Evolutionary conservation across 1,140 invertebrate species (phyloP).

Genomic region (Leptinotarsa defecta): DNA sequence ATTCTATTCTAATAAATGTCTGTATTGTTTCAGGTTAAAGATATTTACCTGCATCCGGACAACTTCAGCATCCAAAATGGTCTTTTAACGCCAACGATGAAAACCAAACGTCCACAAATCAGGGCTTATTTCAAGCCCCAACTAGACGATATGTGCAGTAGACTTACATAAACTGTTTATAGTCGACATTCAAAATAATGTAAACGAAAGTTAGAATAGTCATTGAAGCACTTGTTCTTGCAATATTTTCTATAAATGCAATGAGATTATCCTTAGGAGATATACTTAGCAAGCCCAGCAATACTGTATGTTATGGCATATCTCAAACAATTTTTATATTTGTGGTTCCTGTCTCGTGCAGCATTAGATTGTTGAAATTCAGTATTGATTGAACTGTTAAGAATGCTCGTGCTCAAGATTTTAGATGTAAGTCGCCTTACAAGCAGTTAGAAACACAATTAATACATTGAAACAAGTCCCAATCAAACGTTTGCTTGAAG

Average conservation of each 20-base stretch:
- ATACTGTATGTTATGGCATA: not conserved
- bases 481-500: too few species aligned
- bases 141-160: slow-evolving; percentile 86
- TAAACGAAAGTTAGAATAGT: not conserved
- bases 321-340: slow-evolving; percentile 1
- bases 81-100: slow-evolving; percentile 94
- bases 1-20: too few species aligned
- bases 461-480: too few species aligned
- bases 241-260: slow-evolving; percentile 18
- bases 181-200: not conserved
- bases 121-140: slow-evolving; percentile 89
- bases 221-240: slow-evolving; percentile 32
- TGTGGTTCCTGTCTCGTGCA: not conserved
- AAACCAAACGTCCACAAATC: slow-evolving; percentile 89
- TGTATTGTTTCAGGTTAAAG: slow-evolving; percentile 77
- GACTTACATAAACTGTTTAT: slow-evolving; percentile 55
- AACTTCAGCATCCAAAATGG: slow-evolving; percentile 96
- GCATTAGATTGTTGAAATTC: not conserved
- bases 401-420: not conserved
- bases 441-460: too few species aligned
- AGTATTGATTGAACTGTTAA: not conserved
- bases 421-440: not conserved
- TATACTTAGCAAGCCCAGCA: not conserved
- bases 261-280: not conserved
- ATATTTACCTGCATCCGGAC: slow-evolving; percentile 91